A percentile compares a stretch with the other conserved stretches of the same genome.
Conservation (phyloP, 2,113 vertebrate genomes). For the Echinops telfairi region DNA sequence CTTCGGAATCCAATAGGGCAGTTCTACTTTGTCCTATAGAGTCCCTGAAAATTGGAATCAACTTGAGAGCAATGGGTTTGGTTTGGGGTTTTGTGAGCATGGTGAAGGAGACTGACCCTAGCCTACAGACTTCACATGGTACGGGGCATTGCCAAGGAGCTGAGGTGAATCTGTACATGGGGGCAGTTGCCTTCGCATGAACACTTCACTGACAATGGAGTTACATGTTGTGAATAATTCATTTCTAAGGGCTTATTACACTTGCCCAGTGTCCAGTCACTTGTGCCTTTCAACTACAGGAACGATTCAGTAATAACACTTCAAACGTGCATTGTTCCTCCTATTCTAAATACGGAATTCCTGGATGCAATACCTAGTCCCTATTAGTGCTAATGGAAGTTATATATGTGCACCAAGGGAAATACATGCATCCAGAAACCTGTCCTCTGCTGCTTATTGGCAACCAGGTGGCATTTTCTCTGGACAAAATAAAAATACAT, state of each 20-base stretch:
- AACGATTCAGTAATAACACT: constrained; percentile 65
- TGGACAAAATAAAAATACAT: constrained; percentile 64
- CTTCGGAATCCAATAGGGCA: no score
- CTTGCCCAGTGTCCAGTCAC: constrained; percentile 27
- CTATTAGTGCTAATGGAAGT: constrained; percentile 56
- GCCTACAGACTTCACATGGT: no score
- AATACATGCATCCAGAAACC: constrained; percentile 27
- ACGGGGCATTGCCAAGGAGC: no score
- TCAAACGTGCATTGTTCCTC: neutral
- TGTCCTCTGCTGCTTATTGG: constrained; percentile 21
- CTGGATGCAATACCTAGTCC: neutral
- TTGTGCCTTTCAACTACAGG: constrained; percentile 63
- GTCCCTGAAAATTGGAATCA: no score
- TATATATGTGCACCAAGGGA: constrained; percentile 8
- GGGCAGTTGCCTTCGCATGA: no score
- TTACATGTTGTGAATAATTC: neutral
- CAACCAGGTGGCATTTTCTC: neutral
- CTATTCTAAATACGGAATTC: constrained; percentile 62
- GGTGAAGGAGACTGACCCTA: no score
- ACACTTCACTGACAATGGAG: no score
- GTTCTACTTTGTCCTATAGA: no score
- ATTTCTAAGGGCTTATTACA: constrained; percentile 49
- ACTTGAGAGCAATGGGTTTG: no score
- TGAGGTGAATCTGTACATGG: no score
- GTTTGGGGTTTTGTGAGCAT: no score